These are phyloP conservation scores for Grammomys dolichurus DNA, from an alignment of 2,113 vertebrate genomes.

Conservation along the genomic window DNA sequence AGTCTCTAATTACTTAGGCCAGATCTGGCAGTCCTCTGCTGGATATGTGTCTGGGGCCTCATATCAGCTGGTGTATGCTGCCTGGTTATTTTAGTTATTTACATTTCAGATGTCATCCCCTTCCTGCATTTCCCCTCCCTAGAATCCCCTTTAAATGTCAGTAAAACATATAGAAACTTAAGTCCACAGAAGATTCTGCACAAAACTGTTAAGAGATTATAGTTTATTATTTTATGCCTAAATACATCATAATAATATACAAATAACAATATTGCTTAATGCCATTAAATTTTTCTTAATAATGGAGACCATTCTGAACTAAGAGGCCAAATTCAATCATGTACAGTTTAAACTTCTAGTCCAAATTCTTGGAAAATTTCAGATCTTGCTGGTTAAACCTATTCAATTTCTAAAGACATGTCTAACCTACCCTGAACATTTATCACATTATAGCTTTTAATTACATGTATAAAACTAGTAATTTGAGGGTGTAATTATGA, in stretches of 20 bases:
- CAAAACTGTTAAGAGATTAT: background rate
- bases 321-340: background rate
- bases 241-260: background rate
- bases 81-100: too few relatives aligned
- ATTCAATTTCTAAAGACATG: background rate
- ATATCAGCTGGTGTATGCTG: too few relatives aligned
- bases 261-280: background rate
- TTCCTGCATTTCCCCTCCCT: too few relatives aligned
- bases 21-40: too few relatives aligned
- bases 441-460: background rate
- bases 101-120: too few relatives aligned
- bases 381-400: background rate
- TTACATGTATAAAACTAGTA: background rate
- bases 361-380: background rate
- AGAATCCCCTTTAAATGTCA: background rate
- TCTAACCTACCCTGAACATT: background rate
- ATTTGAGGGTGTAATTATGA: background rate
- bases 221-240: background rate
- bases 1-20: too few relatives aligned
- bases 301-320: background rate
- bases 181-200: background rate
- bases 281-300: conserved; percentile 26
- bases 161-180: background rate
- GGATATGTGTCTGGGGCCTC: too few relatives aligned
- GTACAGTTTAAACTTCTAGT: background rate